phyloP scores from a whole-genome alignment of 2,797 vertebrate species.

The Staurois parvus region DNA sequence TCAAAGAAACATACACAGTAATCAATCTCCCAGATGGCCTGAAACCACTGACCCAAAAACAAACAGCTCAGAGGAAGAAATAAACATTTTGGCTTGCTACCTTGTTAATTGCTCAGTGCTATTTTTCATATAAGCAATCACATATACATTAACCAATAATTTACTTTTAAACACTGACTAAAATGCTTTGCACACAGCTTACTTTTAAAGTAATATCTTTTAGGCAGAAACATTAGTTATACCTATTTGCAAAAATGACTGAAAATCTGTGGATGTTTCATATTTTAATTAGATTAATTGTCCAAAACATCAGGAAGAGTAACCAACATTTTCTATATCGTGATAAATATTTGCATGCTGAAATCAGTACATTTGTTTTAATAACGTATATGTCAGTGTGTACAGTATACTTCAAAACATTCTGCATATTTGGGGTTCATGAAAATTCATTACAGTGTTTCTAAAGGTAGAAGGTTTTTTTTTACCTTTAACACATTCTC shows the following conservation, averaged over 20 bases:
- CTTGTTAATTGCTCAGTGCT: conserved; percentile 44
- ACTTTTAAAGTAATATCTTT: background rate
- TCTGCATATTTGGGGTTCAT: too few species aligned
- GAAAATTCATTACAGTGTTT: background rate
- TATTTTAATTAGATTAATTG: background rate
- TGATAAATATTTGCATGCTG: background rate
- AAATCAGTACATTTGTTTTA: background rate
- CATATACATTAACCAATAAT: background rate
- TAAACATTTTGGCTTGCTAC: conserved; percentile 57
- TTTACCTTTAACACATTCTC: too few species aligned
- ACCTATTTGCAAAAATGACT: background rate
- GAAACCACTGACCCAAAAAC: conserved; percentile 61
- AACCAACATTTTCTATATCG: background rate
- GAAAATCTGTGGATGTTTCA: background rate
- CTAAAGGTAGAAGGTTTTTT: too few species aligned
- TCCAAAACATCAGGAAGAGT: background rate
- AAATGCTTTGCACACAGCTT: background rate
- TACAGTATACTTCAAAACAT: background rate
- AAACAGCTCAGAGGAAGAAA: conserved; percentile 61
- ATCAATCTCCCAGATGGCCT: conserved; percentile 59
- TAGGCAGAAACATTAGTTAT: background rate
- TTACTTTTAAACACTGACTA: background rate
- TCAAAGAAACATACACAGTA: conserved; percentile 61
- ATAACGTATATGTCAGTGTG: background rate
- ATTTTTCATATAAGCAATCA: conserved; percentile 30